Base-by-base conservation (phyloP, 2,888 invertebrate genomes). In the Drosophila anomelani region DNA sequence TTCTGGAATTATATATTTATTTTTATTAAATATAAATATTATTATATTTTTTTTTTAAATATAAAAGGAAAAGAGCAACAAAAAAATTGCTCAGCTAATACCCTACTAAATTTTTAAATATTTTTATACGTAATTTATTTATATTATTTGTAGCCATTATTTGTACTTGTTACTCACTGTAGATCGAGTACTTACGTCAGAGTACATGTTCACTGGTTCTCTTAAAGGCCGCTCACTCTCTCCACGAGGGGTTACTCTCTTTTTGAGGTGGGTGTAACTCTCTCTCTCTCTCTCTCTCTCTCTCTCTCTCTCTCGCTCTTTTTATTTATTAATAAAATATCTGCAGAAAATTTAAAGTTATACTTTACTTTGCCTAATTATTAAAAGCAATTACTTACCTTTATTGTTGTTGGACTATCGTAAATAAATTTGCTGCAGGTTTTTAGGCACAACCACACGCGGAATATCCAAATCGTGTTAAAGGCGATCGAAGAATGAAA, bases 131-230 rank as follows among this genome's bases (percentile, higher is more conserved):
- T 26, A 23, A 26, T 46, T 23, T 46, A 26, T 15, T 15, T 26
- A 8, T 0, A 44, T 10, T 15, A 4, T 44, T 44, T 15, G 26
- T 43, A 13, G 7, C 7, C 23, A 6, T 20, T 20, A 39, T n/a
- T n/a, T 44, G 8, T 44, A 44, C 44, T 15, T 26, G 10, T 10
- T 32, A 32, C 46, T 58, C 58, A 58, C 36, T 55, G n/a, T 66
- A 57, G 55, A 41, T 29, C 44, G 59, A 43, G 8, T 63, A 85
- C 84, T 85, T 84, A 84, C 84, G 86, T 84, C 84, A 88, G 83
- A 84, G 74, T 41, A 74, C 72, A 72, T 74, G 47, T 57, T 43
- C 23, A 29, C 41, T 62, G 34, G 20, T 29, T 43, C 41, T 36
- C 56, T 46, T 53, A 4, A 10, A 15, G 63, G 15, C 36, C 36